Conservation (phyloP, 1,140 invertebrate species). For the Orussus abietinus region DNA sequence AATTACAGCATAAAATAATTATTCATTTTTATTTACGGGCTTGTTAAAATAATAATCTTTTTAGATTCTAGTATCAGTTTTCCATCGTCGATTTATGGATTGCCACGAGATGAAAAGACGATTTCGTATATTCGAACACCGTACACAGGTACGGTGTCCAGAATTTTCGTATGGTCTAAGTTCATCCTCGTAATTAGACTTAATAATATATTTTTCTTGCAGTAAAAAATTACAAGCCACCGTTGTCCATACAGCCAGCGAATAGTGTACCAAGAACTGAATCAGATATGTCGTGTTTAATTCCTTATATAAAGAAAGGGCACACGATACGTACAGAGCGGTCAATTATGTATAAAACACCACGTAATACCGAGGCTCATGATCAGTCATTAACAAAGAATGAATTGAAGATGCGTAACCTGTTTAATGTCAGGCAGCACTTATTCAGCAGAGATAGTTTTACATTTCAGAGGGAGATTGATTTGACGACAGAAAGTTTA, state of each 20-base stretch:
- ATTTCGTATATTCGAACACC: conserved; percentile 43
- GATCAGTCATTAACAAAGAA: conserved; percentile 8
- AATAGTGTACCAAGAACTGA: conserved; percentile 31
- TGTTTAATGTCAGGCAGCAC: conserved; percentile 44
- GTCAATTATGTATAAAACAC: conserved; percentile 50
- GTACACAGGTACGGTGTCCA: conserved; percentile 39
- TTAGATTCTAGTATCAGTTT: conserved; percentile 26
- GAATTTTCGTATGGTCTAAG: too few species aligned
- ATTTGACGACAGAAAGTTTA: conserved; percentile 33
- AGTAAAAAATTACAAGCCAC: conserved; percentile 45
- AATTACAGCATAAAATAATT: conserved; percentile 9
- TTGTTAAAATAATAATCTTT: conserved; percentile 4
- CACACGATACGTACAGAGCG: conserved; percentile 40
- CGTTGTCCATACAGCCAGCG: conserved; percentile 43
- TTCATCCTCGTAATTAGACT: too few species aligned
- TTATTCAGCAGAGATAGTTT: conserved; percentile 48
- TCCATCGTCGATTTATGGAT: conserved; percentile 24
- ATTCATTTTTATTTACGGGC: background rate
- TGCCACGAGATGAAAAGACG: conserved; percentile 29
- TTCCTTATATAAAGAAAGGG: conserved; percentile 47
- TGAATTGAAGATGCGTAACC: conserved; percentile 26
- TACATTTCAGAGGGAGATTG: conserved; percentile 25
- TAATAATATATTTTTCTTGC: conserved; percentile 11
- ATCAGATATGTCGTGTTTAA: conserved; percentile 37
- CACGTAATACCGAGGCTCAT: conserved; percentile 20